Conservation (phyloP, 2,888 invertebrate genomes). For the Nomada ruficornis region DNA sequence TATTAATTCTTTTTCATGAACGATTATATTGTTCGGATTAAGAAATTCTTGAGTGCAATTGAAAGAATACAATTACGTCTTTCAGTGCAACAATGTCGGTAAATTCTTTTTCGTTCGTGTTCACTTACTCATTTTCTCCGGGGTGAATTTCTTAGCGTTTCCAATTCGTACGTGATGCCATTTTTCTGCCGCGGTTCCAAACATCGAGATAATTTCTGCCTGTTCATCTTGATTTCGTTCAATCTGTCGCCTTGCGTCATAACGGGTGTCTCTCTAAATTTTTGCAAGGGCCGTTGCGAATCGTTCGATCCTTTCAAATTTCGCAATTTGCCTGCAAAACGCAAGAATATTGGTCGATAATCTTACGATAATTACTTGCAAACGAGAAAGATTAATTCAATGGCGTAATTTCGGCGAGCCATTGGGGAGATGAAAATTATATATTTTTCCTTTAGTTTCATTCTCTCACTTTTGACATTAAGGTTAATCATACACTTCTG, state of each 20-base stretch:
- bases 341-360: not conserved
- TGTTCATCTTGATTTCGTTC: constrained; percentile 69
- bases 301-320: constrained; percentile 19
- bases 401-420: not conserved
- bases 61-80: not conserved
- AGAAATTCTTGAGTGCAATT: not conserved
- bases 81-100: constrained; percentile 21
- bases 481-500: not conserved
- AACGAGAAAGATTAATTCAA: not conserved
- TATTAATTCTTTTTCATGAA: constrained; percentile 9
- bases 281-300: constrained; percentile 1
- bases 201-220: constrained; percentile 30
- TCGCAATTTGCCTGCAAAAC: constrained; percentile 36
- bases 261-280: constrained; percentile 10
- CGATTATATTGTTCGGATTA: not conserved
- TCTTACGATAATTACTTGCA: not conserved
- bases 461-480: not conserved
- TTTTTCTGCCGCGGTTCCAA: constrained; percentile 14
- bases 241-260: constrained; percentile 70
- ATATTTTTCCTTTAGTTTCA: not conserved
- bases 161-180: constrained; percentile 5
- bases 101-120: constrained; percentile 12
- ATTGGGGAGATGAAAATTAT: not conserved
- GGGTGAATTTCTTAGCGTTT: constrained; percentile 6
- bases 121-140: constrained; percentile 36